These are phyloP conservation scores for Regulus satrapa DNA, from an alignment of 2,113 vertebrate species.

Conservation along the genomic window DNA sequence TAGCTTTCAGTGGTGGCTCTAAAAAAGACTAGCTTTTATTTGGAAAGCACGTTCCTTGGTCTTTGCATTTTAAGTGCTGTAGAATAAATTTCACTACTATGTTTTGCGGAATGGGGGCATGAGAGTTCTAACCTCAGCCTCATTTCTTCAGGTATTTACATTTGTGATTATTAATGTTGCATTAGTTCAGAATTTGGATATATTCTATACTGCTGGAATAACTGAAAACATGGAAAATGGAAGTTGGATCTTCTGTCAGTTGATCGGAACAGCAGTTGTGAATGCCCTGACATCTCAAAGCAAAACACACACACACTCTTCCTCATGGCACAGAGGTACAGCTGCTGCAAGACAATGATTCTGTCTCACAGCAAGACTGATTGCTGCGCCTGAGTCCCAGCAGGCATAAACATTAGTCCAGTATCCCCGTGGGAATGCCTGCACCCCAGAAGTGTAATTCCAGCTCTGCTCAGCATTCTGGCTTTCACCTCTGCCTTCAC, in stretches of 20 bases:
- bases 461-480: background rate
- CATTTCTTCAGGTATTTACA: background rate
- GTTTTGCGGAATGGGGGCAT: background rate
- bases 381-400: background rate
- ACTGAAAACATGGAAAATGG: background rate
- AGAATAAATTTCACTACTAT: background rate
- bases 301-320: background rate
- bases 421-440: background rate
- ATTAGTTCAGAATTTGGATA: background rate
- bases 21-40: background rate
- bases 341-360: background rate
- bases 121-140: background rate
- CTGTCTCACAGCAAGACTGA: fast-evolving
- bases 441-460: background rate
- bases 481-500: background rate
- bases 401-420: background rate
- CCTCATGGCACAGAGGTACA: background rate
- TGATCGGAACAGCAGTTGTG: background rate
- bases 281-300: background rate
- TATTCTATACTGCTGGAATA: background rate
- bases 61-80: background rate
- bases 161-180: background rate
- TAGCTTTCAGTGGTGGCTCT: background rate
- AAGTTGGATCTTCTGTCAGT: background rate
- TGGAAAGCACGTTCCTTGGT: background rate